A percentile compares a stretch with the other conserved stretches of the same genome.
Conservation (phyloP, 2,113 vertebrate species). For the Phylloscopus trochilus region DNA sequence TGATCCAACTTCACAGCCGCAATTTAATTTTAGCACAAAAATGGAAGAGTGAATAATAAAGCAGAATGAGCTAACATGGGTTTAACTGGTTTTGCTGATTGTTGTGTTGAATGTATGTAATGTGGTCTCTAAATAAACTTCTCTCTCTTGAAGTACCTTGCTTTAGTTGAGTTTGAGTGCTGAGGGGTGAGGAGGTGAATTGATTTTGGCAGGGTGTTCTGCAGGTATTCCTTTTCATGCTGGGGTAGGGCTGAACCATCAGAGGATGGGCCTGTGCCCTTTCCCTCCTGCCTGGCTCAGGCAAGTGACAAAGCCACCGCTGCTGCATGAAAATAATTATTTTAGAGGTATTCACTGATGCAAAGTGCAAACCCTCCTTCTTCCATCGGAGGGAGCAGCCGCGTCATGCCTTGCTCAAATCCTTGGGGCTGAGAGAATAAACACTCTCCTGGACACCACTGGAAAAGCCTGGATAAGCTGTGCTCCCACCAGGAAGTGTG, state of each 20-base stretch:
- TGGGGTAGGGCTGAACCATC: rapidly evolving
- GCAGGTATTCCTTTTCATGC: not conserved
- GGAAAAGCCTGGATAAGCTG: not conserved
- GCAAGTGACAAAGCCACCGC: not conserved
- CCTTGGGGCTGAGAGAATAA: not conserved
- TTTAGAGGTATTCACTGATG: not conserved
- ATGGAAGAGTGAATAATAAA: not conserved
- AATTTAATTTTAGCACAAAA: conserved; percentile 3
- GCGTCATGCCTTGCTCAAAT: not conserved
- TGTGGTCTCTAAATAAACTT: not conserved
- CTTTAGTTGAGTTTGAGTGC: not conserved
- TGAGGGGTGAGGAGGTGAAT: not conserved
- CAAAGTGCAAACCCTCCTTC: not conserved
- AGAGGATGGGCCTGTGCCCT: not conserved
- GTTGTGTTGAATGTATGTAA: not conserved
- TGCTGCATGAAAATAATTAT: rapidly evolving
- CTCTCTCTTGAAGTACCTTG: not conserved
- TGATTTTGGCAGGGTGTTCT: not conserved
- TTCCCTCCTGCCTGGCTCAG: too few relatives aligned
- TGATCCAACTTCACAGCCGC: not conserved
- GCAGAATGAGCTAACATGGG: not conserved
- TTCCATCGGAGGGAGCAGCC: not conserved
- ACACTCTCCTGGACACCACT: rapidly evolving
- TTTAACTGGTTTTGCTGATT: not conserved
- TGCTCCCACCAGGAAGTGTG: rapidly evolving